Percentiles rank a stretch among this genome's conserved stretches.
Evolutionary conservation across 2,113 vertebrate species (phyloP).

Genomic region (Neogale vison): DNA sequence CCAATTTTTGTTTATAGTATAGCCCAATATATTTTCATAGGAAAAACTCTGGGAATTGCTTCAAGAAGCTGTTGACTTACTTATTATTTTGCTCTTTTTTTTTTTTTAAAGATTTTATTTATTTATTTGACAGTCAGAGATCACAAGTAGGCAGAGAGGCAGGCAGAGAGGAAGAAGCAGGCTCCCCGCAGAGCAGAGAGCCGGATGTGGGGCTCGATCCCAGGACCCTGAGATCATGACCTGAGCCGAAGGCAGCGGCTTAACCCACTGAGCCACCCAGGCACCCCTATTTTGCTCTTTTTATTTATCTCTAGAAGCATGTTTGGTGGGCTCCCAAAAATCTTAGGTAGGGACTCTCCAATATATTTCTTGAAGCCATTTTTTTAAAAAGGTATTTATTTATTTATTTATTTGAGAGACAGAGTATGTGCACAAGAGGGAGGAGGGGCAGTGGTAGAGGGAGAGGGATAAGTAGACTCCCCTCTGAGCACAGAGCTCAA

Average conservation of each 20-base stretch:
- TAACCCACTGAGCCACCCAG: too few relatives aligned
- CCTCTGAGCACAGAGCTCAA: not conserved
- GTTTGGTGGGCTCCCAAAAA: not conserved
- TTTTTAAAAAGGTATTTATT: not conserved
- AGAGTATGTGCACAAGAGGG: not conserved
- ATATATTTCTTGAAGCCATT: not conserved
- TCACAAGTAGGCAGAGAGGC: too few relatives aligned
- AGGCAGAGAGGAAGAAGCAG: too few relatives aligned
- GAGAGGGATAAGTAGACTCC: not conserved
- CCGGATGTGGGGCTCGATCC: too few relatives aligned
- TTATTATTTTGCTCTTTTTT: not conserved
- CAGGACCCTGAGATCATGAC: too few relatives aligned
- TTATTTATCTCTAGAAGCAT: not conserved
- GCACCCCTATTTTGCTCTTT: not conserved
- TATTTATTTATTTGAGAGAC: not conserved
- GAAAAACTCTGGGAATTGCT: not conserved
- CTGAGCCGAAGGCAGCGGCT: too few relatives aligned
- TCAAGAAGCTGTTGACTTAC: not conserved
- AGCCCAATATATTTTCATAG: not conserved
- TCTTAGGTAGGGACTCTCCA: not conserved
- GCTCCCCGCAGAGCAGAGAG: too few relatives aligned
- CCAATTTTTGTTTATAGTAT: not conserved
- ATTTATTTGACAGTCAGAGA: too few relatives aligned
- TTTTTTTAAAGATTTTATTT: too few relatives aligned
- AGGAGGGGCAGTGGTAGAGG: not conserved